Evolutionary conservation across 2,113 vertebrate genomes (phyloP).

Genomic region (Gavia stellata): DNA sequence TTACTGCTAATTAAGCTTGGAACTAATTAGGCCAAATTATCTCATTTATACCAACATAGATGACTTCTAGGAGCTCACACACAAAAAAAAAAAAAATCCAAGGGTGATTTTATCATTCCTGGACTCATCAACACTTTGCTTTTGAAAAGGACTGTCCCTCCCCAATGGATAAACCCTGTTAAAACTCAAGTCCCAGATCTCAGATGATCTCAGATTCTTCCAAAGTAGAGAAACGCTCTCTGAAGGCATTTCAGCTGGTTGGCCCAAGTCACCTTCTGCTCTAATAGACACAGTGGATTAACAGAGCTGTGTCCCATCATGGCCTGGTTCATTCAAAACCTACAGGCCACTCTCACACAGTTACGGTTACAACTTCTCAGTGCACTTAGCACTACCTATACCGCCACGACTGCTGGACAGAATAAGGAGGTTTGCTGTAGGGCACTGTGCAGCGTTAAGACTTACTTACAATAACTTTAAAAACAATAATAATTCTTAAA

Average conservation of each 20-base stretch:
- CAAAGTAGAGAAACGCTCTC: not conserved
- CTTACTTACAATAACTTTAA: not conserved
- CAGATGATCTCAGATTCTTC: not conserved
- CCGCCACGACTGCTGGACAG: not conserved
- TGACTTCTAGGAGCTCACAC: slow-evolving; percentile 78
- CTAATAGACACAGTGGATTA: not conserved
- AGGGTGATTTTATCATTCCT: slow-evolving; percentile 70
- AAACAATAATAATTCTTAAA: not conserved
- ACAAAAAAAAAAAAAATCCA: slow-evolving; percentile 45
- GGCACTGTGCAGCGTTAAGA: not conserved
- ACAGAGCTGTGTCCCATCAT: not conserved
- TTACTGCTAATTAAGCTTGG: slow-evolving; percentile 88
- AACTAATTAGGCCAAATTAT: slow-evolving; percentile 87
- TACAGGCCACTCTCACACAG: not conserved
- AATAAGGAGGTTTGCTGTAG: not conserved
- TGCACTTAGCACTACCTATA: not conserved
- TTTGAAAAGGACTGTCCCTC: slow-evolving; percentile 22
- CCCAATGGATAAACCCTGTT: not conserved
- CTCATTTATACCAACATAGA: slow-evolving; percentile 86
- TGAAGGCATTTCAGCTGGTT: not conserved
- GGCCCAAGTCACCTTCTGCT: not conserved
- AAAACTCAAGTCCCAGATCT: not conserved
- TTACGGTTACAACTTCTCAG: not conserved
- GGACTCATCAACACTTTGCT: slow-evolving; percentile 53
- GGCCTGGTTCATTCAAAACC: not conserved